Evolutionary conservation across 2,888 invertebrate species (phyloP).

Genomic region (Sepiola atlantica): DNA sequence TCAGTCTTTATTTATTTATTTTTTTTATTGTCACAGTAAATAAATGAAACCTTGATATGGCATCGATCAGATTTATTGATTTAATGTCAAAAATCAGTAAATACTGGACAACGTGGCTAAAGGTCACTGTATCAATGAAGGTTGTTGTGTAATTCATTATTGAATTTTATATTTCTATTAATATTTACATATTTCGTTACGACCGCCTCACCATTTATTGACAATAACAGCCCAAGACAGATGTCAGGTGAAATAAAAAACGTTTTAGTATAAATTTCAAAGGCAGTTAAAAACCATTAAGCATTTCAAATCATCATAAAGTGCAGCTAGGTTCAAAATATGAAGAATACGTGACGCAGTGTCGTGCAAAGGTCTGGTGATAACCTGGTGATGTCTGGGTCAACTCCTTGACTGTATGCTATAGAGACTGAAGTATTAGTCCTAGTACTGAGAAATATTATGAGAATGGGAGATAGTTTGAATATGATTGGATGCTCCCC

Average conservation of each 20-base stretch:
- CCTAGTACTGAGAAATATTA: no score
- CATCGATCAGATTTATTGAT: background rate
- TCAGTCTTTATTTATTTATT: no score
- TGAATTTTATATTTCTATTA: background rate
- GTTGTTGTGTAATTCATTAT: background rate
- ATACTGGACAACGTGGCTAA: background rate
- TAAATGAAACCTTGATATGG: background rate
- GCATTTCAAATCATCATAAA: background rate
- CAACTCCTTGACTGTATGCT: no score
- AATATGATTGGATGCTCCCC: no score
- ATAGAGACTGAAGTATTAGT: no score
- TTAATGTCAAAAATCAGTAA: background rate
- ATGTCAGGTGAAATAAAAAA: background rate
- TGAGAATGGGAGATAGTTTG: no score
- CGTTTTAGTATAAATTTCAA: background rate
- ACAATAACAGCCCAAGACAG: background rate
- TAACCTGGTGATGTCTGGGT: no score
- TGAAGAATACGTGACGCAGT: no score
- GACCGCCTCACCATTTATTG: background rate
- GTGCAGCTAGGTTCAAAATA: background rate
- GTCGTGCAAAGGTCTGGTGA: no score
- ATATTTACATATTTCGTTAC: background rate
- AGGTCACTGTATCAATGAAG: background rate
- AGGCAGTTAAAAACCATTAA: background rate
- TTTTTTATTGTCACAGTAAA: background rate